phyloP scores from a whole-genome alignment of 2,113 vertebrate genomes.

The Rhadina sibilatrix region DNA sequence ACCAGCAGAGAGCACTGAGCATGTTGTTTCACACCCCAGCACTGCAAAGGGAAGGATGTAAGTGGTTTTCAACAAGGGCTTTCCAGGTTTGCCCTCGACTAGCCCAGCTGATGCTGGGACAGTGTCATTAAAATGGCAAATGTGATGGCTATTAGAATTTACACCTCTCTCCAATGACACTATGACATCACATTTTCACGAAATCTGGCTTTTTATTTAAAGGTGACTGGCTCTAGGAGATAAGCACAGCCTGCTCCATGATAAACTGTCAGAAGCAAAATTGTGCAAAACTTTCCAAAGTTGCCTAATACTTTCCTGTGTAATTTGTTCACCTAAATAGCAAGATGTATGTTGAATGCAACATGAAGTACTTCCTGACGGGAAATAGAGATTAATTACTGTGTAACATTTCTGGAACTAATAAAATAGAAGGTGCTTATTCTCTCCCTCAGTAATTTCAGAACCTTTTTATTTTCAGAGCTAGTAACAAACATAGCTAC shows the following conservation, averaged over 20 bases:
- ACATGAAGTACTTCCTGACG: neutral
- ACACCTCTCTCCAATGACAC: neutral
- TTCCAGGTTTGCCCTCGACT: neutral
- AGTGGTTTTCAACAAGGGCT: neutral
- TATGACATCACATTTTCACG: neutral
- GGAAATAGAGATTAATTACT: neutral
- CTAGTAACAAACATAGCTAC: neutral
- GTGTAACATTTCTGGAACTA: neutral
- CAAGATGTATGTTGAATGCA: neutral
- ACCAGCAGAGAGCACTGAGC: neutral
- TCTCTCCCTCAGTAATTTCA: neutral
- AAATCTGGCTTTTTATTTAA: neutral
- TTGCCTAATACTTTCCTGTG: neutral
- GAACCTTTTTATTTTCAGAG: neutral
- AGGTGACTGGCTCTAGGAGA: neutral
- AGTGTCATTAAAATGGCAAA: neutral
- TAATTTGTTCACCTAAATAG: neutral
- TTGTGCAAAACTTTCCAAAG: neutral
- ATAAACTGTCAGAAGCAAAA: neutral
- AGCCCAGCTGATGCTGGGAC: neutral
- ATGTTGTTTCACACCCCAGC: neutral
- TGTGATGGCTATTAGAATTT: rapidly evolving
- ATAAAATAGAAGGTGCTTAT: neutral
- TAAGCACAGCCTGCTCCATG: neutral
- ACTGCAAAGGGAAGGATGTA: neutral